Evolutionary conservation across 2,888 invertebrate genomes (phyloP), one percentile per base, ranked within the genome.

Genomic region (Tyria jacobaeae): DNA sequence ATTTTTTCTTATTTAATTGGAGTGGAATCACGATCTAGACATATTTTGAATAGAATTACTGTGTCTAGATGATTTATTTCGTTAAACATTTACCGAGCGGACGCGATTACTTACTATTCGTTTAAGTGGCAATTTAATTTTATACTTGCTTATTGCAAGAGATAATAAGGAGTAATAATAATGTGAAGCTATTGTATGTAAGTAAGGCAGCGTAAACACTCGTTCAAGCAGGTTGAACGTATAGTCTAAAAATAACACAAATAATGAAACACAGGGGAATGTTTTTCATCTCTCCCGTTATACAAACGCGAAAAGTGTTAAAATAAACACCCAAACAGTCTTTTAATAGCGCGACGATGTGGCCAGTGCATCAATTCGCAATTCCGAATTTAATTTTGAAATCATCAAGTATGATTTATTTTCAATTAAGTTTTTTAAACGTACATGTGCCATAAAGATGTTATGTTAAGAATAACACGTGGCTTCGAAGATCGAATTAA

Each of bases 251-350:
- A 91, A 92, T 94, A 94, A 84, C 88, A 84, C 85, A 87, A 91
- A 92, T 91, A 92, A 92, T 92, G 91, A 93, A 92, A 91, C 90
- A 86, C 92, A 89, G 92, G 94, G 89, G 90, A 92, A 91, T 94
- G 94, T 93, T 92, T 92, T 92, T 92, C 92, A 92, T 93, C 93
- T 91, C 91, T 81, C 84, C 85, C 87, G 91, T 91, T 93, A 90
- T 86, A 90, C 88, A 87, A 86, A 88, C 89, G 93, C 94, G 84
- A 93, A 94, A 91, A 91, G 91, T 90, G 93, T 91, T 92, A 94
- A 90, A 92, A 92, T 91, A 94, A 93, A 92, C 89, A 91, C 84
- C 89, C 83, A 92, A 91, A 92, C 89, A 85, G 87, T 89, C 89
- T 93, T 90, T 86, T 90, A 90, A 91, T 92, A 92, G 89, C 86